Evolutionary conservation across 2,797 vertebrate genomes (phyloP), one percentile per base, ranked within the genome.

Genomic region (Corythornis leucogaster): DNA sequence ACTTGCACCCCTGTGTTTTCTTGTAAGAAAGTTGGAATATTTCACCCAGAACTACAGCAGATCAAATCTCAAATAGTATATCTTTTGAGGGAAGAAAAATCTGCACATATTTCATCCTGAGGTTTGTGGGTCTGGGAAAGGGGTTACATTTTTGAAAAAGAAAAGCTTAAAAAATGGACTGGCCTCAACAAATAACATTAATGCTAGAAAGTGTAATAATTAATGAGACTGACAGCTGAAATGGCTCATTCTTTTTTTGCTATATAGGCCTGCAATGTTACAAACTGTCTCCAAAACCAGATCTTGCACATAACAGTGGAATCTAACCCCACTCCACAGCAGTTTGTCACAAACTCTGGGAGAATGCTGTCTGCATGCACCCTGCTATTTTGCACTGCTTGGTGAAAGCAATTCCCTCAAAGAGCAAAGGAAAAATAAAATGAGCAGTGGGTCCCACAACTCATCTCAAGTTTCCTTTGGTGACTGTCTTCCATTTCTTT

Each of bases 361-460:
- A 93, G 91, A 86, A 79, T 71, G 68, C 87, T 85, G 80, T 62
- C 73, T 94, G 82, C 75, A 79, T n/a, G 58, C 28, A 30, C 80
- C 35, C 51, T 86, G 87, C 70, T 89, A 90, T 90, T 96, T 91
- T 90, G 42, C 94, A 68, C 66, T 89, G 30, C n/a, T 67, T 82
- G 71, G 74, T 88, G 90, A 90, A 80, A 95, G 88, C 95, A 97
- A 96, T 92, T 86, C 90, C 48, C 76, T 89, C 82, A 20, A 96
- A 94, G 55, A 94, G 87, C 42, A 90, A 94, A 93, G 46, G 59
- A 96, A 81, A 95, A 95, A 91, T 61, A 88, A 96, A 95, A 96
- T 80, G 75, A 92, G 50, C 33, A 58, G 68, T 62, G 16, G 12
- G 71, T 92, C 85, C 81, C 84, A 95, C 87, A 93, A 93, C 33